Conservation (phyloP, 2,113 vertebrate species). For the Rhagologus leucostigma region DNA sequence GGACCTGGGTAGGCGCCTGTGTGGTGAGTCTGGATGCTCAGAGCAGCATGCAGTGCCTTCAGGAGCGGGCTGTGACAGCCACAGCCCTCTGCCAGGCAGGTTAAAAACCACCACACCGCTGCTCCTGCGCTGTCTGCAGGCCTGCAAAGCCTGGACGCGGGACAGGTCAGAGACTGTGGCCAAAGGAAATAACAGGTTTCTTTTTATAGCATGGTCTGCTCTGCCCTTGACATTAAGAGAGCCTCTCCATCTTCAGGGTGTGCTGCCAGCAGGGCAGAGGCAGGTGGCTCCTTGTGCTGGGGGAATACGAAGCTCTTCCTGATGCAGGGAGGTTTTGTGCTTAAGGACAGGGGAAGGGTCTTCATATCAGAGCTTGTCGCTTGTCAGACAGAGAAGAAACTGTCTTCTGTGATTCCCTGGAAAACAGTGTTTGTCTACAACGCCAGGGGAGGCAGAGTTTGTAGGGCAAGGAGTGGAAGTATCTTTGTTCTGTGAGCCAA, state of each 20-base stretch:
- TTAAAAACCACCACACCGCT: background rate
- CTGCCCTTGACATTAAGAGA: slow-evolving; percentile 51
- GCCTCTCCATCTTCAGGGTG: background rate
- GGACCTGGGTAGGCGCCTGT: accelerated
- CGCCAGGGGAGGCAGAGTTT: background rate
- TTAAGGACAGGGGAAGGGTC: background rate
- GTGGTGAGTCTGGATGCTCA: background rate
- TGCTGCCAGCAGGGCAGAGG: background rate
- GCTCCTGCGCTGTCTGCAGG: background rate
- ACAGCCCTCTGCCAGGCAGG: background rate
- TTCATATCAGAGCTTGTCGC: background rate
- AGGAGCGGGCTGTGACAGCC: background rate
- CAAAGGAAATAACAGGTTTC: background rate
- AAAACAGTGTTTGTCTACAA: background rate
- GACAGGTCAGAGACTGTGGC: background rate
- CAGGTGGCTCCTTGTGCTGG: background rate
- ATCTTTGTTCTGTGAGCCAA: background rate
- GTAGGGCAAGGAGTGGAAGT: background rate
- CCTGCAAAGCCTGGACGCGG: background rate
- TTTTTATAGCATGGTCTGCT: slow-evolving; percentile 31
- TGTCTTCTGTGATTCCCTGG: background rate
- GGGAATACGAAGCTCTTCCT: background rate
- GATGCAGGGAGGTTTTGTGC: background rate
- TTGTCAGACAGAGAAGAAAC: background rate
- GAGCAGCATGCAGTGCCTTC: background rate